phyloP scores from a whole-genome alignment of 1,140 invertebrate species.

The Dendroctonus valens region DNA sequence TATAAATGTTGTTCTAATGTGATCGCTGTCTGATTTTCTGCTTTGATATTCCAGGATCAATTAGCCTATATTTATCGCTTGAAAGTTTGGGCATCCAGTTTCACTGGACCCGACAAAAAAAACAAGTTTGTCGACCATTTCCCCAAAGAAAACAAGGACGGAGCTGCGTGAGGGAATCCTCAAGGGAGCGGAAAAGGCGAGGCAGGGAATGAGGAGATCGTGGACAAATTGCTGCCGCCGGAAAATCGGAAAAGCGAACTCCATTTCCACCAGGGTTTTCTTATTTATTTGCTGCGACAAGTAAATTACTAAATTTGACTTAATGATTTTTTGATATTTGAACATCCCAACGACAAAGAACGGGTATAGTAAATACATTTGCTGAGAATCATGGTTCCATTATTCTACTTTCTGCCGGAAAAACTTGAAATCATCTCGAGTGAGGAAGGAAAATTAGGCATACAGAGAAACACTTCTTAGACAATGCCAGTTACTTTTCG shows the following conservation, averaged over 20 bases:
- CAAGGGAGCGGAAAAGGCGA: slow-evolving; percentile 3
- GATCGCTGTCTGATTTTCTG: not conserved
- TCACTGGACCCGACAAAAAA: slow-evolving; percentile 14
- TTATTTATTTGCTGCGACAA: too few relatives aligned
- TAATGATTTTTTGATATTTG: too few relatives aligned
- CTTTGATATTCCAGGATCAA: not conserved
- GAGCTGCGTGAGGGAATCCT: slow-evolving; percentile 26
- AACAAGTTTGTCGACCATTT: slow-evolving; percentile 30
- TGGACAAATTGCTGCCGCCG: slow-evolving; percentile 30
- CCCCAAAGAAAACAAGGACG: slow-evolving; percentile 28
- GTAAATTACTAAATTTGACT: too few relatives aligned
- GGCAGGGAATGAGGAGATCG: slow-evolving; percentile 14
- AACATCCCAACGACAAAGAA: too few relatives aligned
- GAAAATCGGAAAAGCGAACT: slow-evolving; percentile 15
- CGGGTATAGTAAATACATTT: too few relatives aligned
- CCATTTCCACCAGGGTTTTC: slow-evolving; percentile 12
- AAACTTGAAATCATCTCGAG: too few relatives aligned
- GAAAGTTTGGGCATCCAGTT: slow-evolving; percentile 1
- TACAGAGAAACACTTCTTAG: too few relatives aligned
- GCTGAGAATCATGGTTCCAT: too few relatives aligned
- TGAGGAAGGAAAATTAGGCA: too few relatives aligned
- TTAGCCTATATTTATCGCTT: not conserved
- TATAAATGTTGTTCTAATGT: too few relatives aligned
- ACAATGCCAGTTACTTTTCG: too few relatives aligned
- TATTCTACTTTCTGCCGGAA: too few relatives aligned